Base-by-base conservation (phyloP, 2,888 invertebrate genomes). In the Machimus atricapillus region DNA sequence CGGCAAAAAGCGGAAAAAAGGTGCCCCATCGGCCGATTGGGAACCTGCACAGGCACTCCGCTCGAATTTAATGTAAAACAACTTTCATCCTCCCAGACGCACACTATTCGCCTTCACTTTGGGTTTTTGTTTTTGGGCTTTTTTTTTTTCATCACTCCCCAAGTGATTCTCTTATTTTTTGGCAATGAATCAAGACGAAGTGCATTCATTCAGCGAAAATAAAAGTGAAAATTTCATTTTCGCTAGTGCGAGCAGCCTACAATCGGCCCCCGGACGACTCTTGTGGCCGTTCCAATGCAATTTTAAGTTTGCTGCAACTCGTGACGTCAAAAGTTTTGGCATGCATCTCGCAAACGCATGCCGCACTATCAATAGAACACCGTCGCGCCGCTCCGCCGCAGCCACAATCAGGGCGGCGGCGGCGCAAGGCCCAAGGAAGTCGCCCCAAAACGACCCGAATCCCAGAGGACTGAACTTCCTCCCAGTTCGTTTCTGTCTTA, bases 121-220 rank as follows among this genome's bases (percentile, higher is more conserved):
- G 52, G 46, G 8, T 79, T 79, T 76, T 34, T 37, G 27, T 40
- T 40, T 40, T 40, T 40, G 27, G 66, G 66, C 9, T 4, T 76
- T 76, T 79, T 4, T 76, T 76, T 79, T 78, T 78, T 19, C 27
- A 23, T 4, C 46, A 23, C 9, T 79, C 4, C 6, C 14, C 23
- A 14, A 46, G 14, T 79, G 16, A 52, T 79, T 52, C 79, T 79
- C 79, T 79, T 79, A 79, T 82, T 82, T 82, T 82, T 82, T 58
- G 82, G 58, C 58, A 82, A 58, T 34, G 58, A 82, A 31, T 81
- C 81, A 81, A 58, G 37, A 34, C 34, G 58, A 58, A 82, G 58
- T 82, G 82, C 82, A 82, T 82, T 82, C 82, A 82, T 82, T 82
- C 66, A 82, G 66, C 66, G 82, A 82, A 82, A 82, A 82, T 82